Percentiles rank a stretch among this genome's conserved stretches.
Conservation (phyloP, 1,140 invertebrate genomes). For the Eriosoma lanigerum region DNA sequence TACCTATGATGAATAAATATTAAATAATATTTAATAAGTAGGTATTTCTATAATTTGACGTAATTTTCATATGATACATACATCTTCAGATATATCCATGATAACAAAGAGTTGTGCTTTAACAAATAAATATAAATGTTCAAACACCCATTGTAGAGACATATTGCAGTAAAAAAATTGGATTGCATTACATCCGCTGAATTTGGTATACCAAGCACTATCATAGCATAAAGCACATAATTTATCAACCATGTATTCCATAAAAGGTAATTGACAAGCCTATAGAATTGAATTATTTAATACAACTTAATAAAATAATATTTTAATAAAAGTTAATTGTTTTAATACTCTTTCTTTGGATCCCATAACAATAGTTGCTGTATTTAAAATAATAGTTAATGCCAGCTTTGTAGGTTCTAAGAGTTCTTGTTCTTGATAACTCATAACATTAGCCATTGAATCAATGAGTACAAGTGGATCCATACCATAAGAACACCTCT, state of each 20-base stretch:
- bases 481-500: slow-evolving; percentile 59
- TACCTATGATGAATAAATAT: slow-evolving; percentile 59
- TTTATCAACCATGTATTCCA: slow-evolving; percentile 92
- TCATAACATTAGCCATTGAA: slow-evolving; percentile 89
- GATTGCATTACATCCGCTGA: slow-evolving; percentile 94
- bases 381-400: slow-evolving; percentile 85
- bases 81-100: slow-evolving; percentile 95
- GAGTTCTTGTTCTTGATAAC: slow-evolving; percentile 94
- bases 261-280: slow-evolving; percentile 87
- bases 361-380: slow-evolving; percentile 82
- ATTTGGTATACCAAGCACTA: slow-evolving; percentile 95
- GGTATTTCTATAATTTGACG: not conserved
- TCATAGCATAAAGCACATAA: slow-evolving; percentile 96
- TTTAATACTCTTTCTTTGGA: slow-evolving; percentile 75
- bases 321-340: not conserved
- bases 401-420: slow-evolving; percentile 90
- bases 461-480: slow-evolving; percentile 94
- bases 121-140: slow-evolving; percentile 88
- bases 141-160: slow-evolving; percentile 87
- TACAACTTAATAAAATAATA: not conserved
- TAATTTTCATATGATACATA: slow-evolving; percentile 57
- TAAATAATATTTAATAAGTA: slow-evolving; percentile 10
- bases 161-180: slow-evolving; percentile 91
- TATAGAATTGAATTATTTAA: too few relatives aligned
- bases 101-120: slow-evolving; percentile 95